Conservation (phyloP, 2,113 vertebrate species). For the Butorides virescens region DNA sequence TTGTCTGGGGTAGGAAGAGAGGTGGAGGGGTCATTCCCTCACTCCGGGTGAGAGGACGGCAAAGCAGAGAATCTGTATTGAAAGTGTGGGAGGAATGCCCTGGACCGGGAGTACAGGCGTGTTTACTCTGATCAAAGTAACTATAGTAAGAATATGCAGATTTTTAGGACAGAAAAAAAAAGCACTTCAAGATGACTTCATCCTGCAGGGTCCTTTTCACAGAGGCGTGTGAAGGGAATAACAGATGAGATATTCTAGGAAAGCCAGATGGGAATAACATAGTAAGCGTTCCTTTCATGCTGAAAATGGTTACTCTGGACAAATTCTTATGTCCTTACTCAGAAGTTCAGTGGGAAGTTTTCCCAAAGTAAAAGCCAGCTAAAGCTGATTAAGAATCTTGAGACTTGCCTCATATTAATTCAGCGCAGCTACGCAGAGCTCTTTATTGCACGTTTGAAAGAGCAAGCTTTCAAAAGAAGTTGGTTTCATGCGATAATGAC, state of each 20-base stretch:
- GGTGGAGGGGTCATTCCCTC: conserved; percentile 29
- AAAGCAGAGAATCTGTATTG: conserved; percentile 19
- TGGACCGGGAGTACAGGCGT: neutral
- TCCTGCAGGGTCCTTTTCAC: conserved; percentile 47
- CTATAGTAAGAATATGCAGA: conserved; percentile 63
- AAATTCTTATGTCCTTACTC: conserved; percentile 58
- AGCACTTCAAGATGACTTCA: conserved; percentile 59
- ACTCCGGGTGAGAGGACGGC: neutral
- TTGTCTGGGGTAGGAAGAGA: conserved; percentile 44
- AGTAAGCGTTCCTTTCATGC: conserved; percentile 60
- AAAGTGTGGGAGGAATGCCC: conserved; percentile 46
- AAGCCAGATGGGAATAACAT: conserved; percentile 66
- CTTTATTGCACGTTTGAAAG: conserved; percentile 9
- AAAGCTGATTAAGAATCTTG: conserved; percentile 37
- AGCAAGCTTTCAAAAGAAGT: neutral
- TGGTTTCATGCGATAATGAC: neutral
- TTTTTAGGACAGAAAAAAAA: conserved; percentile 46
- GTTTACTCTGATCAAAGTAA: conserved; percentile 50
- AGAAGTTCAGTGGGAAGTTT: conserved; percentile 57
- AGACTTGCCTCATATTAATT: conserved; percentile 23
- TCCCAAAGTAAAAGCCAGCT: conserved; percentile 39
- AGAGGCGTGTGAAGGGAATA: conserved; percentile 60
- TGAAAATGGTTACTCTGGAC: conserved; percentile 62
- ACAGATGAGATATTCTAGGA: conserved; percentile 68
- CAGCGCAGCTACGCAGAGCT: neutral